Percentiles rank a stretch among this genome's conserved stretches.
Conservation (phyloP, 2,113 vertebrate genomes). For the Corvus cornix region DNA sequence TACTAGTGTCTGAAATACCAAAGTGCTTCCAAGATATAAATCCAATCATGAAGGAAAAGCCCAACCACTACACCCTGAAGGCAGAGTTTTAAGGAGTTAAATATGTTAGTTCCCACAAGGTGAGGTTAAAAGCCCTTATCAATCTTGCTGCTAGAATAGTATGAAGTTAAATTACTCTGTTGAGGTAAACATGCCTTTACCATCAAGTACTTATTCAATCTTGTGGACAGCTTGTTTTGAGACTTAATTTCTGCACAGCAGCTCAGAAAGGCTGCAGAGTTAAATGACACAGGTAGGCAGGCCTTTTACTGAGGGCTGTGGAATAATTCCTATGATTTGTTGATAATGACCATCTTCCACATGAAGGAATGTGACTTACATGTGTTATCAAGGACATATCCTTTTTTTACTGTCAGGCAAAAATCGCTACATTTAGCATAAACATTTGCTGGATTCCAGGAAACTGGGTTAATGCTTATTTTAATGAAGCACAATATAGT, state of each 20-base stretch:
- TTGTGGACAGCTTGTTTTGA: not conserved
- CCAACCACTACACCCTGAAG: not conserved
- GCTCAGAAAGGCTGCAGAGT: not conserved
- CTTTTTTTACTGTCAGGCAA: not conserved
- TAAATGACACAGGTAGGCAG: not conserved
- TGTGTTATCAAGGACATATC: not conserved
- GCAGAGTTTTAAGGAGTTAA: not conserved
- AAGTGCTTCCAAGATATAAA: not conserved
- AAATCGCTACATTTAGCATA: not conserved
- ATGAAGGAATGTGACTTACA: not conserved
- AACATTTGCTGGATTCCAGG: not conserved
- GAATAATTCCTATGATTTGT: not conserved
- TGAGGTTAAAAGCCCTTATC: not conserved
- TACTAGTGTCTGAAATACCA: not conserved
- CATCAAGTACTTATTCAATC: not conserved
- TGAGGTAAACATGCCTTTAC: not conserved
- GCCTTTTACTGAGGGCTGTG: not conserved
- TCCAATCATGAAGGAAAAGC: not conserved
- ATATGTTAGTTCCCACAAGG: not conserved
- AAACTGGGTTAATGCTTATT: not conserved
- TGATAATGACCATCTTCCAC: not conserved
- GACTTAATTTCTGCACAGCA: not conserved
- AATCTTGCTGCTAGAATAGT: not conserved
- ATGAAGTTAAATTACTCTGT: not conserved
- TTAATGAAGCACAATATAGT: not conserved